Base-by-base conservation (phyloP, 2,888 invertebrate species). In the Trissonchulus sp. region DNA sequence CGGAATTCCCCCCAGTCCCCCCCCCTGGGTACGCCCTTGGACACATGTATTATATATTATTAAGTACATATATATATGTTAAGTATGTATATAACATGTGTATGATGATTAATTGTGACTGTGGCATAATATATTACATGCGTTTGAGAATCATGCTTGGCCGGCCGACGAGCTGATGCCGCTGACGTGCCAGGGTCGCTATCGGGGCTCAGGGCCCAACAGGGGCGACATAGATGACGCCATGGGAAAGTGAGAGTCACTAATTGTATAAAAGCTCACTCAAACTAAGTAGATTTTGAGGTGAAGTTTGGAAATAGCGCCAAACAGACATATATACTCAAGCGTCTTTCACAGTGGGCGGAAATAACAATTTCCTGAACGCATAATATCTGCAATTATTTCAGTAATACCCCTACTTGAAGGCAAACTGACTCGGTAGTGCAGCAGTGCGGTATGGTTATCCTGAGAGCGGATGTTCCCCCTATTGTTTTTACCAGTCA, bases 161-260 rank as follows among this genome's bases (percentile, higher is more conserved):
- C 98, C 98, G 74, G 97, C 97, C 30, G 98, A 98, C 88, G 98
- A 99, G 86, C 87, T 98, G 79, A 96, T 97, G 97, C 98, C 98
- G 0, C 88, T 98, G 60, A 93, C 92, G 82, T 98, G 98, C 86
- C 90, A 91, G 83, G 98, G 97, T 36, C 88, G 98, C 74, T 94
- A 91, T 86, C 88, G 94, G 81, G 96, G 94, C 2, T 89, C 93
- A 2, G 93, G 94, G 73, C 92, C 93, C 1, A 91, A 92, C 79
- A 88, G 98, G 72, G 98, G 98, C 1, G 97, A 98, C 84, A 92
- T 98, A 86, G 98, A 98, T 86, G 97, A 97, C 85, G 90, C 92
- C 60, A 88, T 98, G 78, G 98, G 98, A 88, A 98, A 99, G 95
- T 96, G 88, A n/a, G n/a, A n/a, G n/a, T n/a, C n/a, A n/a, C n/a